phyloP scores from a whole-genome alignment of 2,797 vertebrate genomes.

The Tragopan temminckii region DNA sequence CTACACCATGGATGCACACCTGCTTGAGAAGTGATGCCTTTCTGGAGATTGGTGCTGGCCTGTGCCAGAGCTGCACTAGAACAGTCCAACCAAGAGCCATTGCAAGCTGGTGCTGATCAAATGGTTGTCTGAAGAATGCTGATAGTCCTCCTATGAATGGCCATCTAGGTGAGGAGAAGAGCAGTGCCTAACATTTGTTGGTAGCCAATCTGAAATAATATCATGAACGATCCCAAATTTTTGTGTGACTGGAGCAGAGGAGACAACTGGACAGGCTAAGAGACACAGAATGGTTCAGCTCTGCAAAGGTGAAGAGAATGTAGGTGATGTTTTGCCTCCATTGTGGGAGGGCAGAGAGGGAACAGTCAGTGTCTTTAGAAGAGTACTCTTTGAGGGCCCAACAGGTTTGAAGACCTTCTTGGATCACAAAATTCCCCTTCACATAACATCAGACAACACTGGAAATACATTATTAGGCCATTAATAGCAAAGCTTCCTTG shows the following conservation, averaged over 20 bases:
- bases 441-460: not conserved
- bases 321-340: not conserved
- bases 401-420: not conserved
- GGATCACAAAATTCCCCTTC: not conserved
- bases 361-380: not conserved
- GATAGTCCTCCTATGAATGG: not conserved
- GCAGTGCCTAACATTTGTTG: rapidly evolving
- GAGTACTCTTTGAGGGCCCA: not conserved
- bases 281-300: not conserved
- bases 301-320: not conserved
- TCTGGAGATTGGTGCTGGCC: not conserved
- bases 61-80: not conserved
- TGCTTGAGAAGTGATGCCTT: not conserved
- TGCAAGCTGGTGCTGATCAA: not conserved
- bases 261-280: not conserved
- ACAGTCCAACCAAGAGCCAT: not conserved
- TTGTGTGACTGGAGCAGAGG: not conserved
- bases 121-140: not conserved
- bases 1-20: rapidly evolving
- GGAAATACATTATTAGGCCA: rapidly evolving
- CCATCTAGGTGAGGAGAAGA: not conserved
- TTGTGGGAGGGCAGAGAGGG: not conserved
- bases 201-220: not conserved
- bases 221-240: rapidly evolving
- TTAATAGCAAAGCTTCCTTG: not conserved